phyloP scores from a whole-genome alignment of 2,797 vertebrate species.

The Crenuchus spilurus region DNA sequence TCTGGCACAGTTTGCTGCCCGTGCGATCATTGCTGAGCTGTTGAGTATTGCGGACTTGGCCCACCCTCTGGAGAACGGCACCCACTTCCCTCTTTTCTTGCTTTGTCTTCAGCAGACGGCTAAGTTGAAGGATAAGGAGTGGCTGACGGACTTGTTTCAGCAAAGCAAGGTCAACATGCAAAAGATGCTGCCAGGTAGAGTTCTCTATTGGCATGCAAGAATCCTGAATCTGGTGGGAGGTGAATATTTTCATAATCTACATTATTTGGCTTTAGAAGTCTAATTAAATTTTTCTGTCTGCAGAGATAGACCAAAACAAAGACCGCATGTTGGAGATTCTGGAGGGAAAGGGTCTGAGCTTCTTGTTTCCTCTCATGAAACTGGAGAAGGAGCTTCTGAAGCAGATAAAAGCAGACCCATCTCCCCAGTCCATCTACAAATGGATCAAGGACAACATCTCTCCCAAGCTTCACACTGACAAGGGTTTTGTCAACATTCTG shows the following conservation, averaged over 20 bases:
- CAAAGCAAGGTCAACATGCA: slow-evolving; percentile 98
- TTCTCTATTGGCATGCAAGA: not conserved
- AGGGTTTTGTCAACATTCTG: slow-evolving; percentile 99
- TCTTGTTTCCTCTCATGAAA: slow-evolving; percentile 96
- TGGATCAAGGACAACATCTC: slow-evolving; percentile 99
- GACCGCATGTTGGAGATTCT: slow-evolving; percentile 99
- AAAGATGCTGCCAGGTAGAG: slow-evolving; percentile 98
- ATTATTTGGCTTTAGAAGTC: no score
- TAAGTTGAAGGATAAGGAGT: slow-evolving; percentile 93
- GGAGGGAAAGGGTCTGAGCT: slow-evolving; percentile 95
- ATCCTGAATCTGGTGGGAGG: not conserved
- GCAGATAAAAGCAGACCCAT: slow-evolving; percentile 95
- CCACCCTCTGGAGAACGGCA: slow-evolving; percentile 95
- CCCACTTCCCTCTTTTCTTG: slow-evolving; percentile 97
- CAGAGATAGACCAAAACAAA: slow-evolving; percentile 99
- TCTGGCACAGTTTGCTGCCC: slow-evolving; percentile 95
- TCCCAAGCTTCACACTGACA: slow-evolving; percentile 95
- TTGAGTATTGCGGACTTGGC: slow-evolving; percentile 95
- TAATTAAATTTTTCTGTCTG: not conserved
- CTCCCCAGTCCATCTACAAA: slow-evolving; percentile 97
- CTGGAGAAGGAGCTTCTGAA: slow-evolving; percentile 97
- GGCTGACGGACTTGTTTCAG: slow-evolving; percentile 95
- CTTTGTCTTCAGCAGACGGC: slow-evolving; percentile 97
- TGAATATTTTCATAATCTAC: no score
- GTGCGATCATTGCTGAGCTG: slow-evolving; percentile 92